Conservation (phyloP, 2,797 vertebrate genomes). For the Synaphobranchus kaupii region DNA sequence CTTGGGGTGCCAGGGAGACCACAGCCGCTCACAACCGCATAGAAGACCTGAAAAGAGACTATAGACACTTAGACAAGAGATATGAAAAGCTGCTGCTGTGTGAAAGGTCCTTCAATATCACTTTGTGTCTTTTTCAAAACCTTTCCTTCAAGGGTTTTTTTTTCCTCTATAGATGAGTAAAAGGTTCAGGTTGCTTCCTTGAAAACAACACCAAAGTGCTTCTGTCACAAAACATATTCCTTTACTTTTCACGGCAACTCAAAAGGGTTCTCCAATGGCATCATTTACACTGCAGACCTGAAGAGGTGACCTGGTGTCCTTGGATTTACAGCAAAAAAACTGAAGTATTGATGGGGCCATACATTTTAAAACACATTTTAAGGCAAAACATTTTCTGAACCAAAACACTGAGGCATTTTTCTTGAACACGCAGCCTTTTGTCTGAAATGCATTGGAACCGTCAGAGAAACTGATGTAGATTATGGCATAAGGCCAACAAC, state of each 20-base stretch:
- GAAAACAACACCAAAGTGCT: background rate
- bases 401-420: background rate
- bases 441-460: background rate
- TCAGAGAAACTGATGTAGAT: background rate
- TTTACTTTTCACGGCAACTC: background rate
- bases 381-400: background rate
- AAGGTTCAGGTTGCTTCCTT: background rate
- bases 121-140: constrained; percentile 16
- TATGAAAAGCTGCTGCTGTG: too few species aligned
- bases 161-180: background rate
- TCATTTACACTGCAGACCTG: background rate
- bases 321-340: background rate
- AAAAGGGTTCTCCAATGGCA: background rate
- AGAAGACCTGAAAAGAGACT: too few species aligned
- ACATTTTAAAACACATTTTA: background rate
- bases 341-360: background rate
- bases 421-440: background rate
- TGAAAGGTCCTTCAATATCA: background rate
- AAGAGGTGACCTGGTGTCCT: background rate
- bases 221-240: constrained; percentile 5
- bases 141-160: background rate
- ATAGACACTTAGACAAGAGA: too few species aligned
- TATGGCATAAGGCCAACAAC: background rate
- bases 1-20: constrained; percentile 23
- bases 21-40: constrained; percentile 44